Base-by-base conservation (phyloP, 2,797 vertebrate species). In the Chiroxiphia lanceolata region DNA sequence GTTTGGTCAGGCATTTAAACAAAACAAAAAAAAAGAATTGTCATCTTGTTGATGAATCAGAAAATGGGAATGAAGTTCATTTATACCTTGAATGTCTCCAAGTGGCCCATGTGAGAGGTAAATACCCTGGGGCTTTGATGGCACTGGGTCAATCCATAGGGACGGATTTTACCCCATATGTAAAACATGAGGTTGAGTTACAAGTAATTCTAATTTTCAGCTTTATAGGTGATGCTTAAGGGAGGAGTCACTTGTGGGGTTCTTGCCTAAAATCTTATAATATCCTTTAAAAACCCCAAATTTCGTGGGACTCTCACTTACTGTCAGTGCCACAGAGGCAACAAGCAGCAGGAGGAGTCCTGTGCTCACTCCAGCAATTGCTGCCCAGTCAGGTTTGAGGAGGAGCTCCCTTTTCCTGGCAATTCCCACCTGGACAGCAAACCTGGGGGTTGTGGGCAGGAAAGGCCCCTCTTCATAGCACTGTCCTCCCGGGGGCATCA, bases 391-490 rank as follows among this genome's bases (percentile, higher is more conserved):
- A 0, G 98, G 98, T 40, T 97, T 97, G 89, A 99, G 98, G 4
- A 96, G 92, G 63, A 99, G 94, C 56, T 97, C 95, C 56, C 13
- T 94, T 3, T 92, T 97, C 82, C 83, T 98, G 25, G 94, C 97
- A 11, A 99, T 99, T 60, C 99, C 99, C 56, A 98, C 96, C 84
- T 99, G 98, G 29, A 98, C 98, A 64, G 98, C 87, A 5, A 98
- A 96, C 80, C 97, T 98, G n/a, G 99, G 98, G 3, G 82, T 95
- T 1, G 98, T 97, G 82, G 98, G 97, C 67, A 99, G 98, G 95
- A 99, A 99, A 0, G 99, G 98, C 1, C 98, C 98, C 0, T 98
- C 96, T 40, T 98, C 98, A 9, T 98, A 99, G 88, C 99, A 99
- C 86, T 96, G 98, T 42, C 97, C 98, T 2, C 98, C 99, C 1